These are phyloP conservation scores for Cylas formicarius DNA, from an alignment of 1,140 invertebrate species.

Conservation along the genomic window DNA sequence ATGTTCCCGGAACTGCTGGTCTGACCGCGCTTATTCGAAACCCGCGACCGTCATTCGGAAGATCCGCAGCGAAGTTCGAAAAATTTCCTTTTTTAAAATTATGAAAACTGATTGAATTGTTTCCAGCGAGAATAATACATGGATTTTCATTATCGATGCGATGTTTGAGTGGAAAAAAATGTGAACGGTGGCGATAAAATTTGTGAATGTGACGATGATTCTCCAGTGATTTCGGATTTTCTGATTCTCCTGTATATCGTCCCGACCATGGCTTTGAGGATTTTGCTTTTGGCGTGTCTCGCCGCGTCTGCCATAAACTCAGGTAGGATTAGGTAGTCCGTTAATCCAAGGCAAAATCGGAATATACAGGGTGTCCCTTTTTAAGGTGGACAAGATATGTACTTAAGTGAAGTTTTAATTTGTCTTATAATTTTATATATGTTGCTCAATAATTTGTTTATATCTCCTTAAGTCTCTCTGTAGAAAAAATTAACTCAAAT, in stretches of 20 bases:
- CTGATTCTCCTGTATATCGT: not conserved
- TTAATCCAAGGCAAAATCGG: no score
- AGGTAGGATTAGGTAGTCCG: slow-evolving; percentile 6
- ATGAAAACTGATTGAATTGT: not conserved
- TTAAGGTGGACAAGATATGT: no score
- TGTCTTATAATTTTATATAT: no score
- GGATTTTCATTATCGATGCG: not conserved
- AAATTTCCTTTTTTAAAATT: not conserved
- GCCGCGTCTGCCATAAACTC: slow-evolving; percentile 12
- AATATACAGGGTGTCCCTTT: no score
- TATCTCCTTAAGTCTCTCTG: no score
- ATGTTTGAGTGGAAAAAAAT: slow-evolving; percentile 5
- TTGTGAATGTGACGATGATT: slow-evolving; percentile 3
- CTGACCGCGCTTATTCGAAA: slow-evolving; percentile 20
- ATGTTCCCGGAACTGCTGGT: slow-evolving; percentile 19
- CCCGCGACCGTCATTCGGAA: not conserved
- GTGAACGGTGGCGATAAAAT: slow-evolving; percentile 8
- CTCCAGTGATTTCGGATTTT: slow-evolving; percentile 1
- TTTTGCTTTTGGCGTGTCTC: slow-evolving; percentile 8
- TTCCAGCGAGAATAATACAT: not conserved
- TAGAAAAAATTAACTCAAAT: no score
- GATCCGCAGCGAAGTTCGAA: not conserved
- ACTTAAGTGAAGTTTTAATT: no score
- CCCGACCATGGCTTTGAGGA: slow-evolving; percentile 11
- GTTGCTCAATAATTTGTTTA: no score